Conservation (phyloP, 1,140 invertebrate species). For the Drosophila pruinosa region DNA sequence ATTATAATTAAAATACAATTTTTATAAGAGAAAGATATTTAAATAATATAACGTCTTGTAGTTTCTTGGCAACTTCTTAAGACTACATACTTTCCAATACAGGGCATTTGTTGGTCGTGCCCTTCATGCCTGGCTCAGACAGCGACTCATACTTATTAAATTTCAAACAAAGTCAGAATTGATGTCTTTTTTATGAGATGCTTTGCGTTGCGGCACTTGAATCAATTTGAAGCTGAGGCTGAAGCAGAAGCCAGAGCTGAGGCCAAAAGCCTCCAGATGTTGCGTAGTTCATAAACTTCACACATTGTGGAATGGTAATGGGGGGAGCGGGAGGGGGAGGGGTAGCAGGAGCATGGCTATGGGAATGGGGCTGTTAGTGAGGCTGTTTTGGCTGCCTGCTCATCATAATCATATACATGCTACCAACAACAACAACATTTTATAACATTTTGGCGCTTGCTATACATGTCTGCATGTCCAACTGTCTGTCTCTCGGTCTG, state of each 20-base stretch:
- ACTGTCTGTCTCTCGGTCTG: neutral
- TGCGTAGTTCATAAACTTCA: slow-evolving; percentile 76
- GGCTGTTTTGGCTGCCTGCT: slow-evolving; percentile 33
- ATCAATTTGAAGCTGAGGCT: slow-evolving; percentile 48
- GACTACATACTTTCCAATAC: neutral
- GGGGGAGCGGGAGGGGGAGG: no score
- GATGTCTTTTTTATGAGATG: slow-evolving; percentile 77
- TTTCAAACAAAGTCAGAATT: slow-evolving; percentile 73
- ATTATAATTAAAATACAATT: no score
- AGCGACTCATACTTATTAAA: slow-evolving; percentile 27
- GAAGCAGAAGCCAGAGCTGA: neutral
- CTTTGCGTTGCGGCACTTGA: slow-evolving; percentile 62
- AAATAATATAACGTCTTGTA: neutral
- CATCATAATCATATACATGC: slow-evolving; percentile 57
- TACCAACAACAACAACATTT: slow-evolving; percentile 57
- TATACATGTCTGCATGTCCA: slow-evolving; percentile 6
- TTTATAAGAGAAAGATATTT: neutral
- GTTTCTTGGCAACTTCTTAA: no score
- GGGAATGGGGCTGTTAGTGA: neutral
- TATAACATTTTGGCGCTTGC: slow-evolving; percentile 70
- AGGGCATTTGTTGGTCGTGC: slow-evolving; percentile 6
- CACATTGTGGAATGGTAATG: slow-evolving; percentile 53
- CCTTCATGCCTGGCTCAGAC: neutral
- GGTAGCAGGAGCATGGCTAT: no score
- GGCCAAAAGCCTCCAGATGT: slow-evolving; percentile 40